These are phyloP conservation scores for Neria commutata DNA, from an alignment of 2,888 invertebrate genomes.

Conservation along the genomic window DNA sequence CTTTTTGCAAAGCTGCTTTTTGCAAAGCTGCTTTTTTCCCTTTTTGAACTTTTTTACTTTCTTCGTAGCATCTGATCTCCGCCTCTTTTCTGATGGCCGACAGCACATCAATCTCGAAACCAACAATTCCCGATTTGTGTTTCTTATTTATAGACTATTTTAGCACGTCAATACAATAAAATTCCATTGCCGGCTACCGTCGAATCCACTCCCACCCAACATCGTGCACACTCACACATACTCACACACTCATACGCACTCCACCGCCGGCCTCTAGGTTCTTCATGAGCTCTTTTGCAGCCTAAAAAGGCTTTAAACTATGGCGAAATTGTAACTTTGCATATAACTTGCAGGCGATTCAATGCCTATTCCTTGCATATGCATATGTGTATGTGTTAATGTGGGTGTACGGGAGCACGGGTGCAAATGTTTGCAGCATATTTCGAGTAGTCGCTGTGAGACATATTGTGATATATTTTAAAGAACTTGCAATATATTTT, in stretches of 20 bases:
- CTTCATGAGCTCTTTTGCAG: slow-evolving; percentile 17
- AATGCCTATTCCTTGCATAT: background rate
- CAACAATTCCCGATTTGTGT: too few relatives aligned
- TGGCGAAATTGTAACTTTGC: slow-evolving; percentile 21
- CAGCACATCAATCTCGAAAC: too few relatives aligned
- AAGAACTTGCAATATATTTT: slow-evolving; percentile 56
- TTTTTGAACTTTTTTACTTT: too few relatives aligned
- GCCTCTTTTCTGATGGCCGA: too few relatives aligned
- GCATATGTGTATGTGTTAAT: background rate
- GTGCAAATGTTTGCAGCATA: slow-evolving; percentile 35
- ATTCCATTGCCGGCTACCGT: slow-evolving; percentile 5
- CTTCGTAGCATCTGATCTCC: too few relatives aligned
- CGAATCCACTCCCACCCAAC: too few relatives aligned
- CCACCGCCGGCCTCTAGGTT: background rate
- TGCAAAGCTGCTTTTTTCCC: too few relatives aligned
- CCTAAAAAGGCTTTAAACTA: slow-evolving; percentile 22
- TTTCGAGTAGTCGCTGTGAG: slow-evolving; percentile 50
- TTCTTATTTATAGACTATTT: too few relatives aligned
- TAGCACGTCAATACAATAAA: too few relatives aligned
- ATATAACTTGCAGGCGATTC: slow-evolving; percentile 3
- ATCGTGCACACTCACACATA: background rate
- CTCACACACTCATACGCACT: background rate
- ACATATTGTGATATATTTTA: slow-evolving; percentile 55
- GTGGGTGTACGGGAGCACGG: background rate
- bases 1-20: too few relatives aligned